phyloP scores from a whole-genome alignment of 1,140 invertebrate genomes.

The Megathymus violae region DNA sequence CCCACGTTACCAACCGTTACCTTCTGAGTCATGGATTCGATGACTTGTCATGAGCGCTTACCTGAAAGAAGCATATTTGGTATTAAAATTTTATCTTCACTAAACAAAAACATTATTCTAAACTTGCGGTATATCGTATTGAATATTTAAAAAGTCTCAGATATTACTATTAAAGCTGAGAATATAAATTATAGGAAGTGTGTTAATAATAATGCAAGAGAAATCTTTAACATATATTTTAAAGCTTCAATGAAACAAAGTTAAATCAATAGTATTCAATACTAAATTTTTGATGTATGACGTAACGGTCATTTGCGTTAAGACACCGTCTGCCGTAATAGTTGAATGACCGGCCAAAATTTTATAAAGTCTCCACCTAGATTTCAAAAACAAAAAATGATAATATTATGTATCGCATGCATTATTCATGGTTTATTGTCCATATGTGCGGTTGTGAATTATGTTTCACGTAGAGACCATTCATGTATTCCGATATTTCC shows the following conservation, averaged over 20 bases:
- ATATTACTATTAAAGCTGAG: too few species aligned
- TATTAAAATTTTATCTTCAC: conserved; percentile 9
- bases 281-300: conserved; percentile 11
- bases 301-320: conserved; percentile 33
- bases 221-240: too few species aligned
- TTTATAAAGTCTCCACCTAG: conserved; percentile 65
- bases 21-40: conserved; percentile 30
- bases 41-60: conserved; percentile 35
- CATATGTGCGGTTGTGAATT: conserved; percentile 50
- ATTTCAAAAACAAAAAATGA: conserved; percentile 64
- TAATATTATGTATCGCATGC: conserved; percentile 57
- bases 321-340: conserved; percentile 32
- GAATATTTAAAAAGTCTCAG: too few species aligned
- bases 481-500: conserved; percentile 67
- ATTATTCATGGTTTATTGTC: conserved; percentile 66
- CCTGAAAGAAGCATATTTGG: conserved; percentile 40
- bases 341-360: conserved; percentile 74
- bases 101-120: conserved; percentile 16
- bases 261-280: background rate
- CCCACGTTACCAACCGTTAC: conserved; percentile 32
- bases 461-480: conserved; percentile 52
- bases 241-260: too few species aligned
- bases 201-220: too few species aligned
- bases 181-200: too few species aligned
- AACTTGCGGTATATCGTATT: background rate